Evolutionary conservation across 2,113 vertebrate genomes (phyloP), one percentile per base, ranked within the genome.

Genomic region (Ceuthmochares aereus): DNA sequence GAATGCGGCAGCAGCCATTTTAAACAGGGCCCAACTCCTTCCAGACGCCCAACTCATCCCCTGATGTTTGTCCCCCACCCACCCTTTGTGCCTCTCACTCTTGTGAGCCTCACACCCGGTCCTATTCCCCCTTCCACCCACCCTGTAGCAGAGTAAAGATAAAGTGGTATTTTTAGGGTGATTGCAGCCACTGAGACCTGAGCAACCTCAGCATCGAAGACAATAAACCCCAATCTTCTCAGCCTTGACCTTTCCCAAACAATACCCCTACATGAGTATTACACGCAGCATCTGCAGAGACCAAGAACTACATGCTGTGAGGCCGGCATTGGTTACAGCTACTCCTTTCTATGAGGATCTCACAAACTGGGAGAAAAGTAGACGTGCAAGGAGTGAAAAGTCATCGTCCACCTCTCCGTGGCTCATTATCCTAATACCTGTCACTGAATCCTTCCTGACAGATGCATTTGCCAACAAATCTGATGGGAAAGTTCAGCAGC

Each of bases 1-100:
- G 49, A 95, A 95, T 52, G 77, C 3, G 0, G 76, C 9, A 3
- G 88, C 90, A 92, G 90, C 96, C 96, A 97, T 96, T 95, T 96
- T 93, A 90, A 84, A 92, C 1, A 7, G 87, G 83, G 69, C 60
- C 95, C n/a, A 56, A 68, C 52, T 93, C 79, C 55, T 78, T 81
- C 90, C 83, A 80, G 75, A 52, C 1, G 0, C 64, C 14, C 2
- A 21, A 67, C 43, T 55, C 16, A 1, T 16, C 80, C 87, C 45
- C 51, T 52, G 18, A 76, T 67, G 42, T 34, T 67, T 3, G 2
- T 26, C 26, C 26, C 49, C 29, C 32, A 79, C 4, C 6, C 23
- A 29, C 17, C 7, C 42, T 12, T n/a, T 17, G 13, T 47, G 51
- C 42, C 7, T 68, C 67, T 87, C 55, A 10, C 18, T 63, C 63